These are phyloP conservation scores for Cherax destructor DNA, from an alignment of 1,140 invertebrate genomes.

Conservation along the genomic window DNA sequence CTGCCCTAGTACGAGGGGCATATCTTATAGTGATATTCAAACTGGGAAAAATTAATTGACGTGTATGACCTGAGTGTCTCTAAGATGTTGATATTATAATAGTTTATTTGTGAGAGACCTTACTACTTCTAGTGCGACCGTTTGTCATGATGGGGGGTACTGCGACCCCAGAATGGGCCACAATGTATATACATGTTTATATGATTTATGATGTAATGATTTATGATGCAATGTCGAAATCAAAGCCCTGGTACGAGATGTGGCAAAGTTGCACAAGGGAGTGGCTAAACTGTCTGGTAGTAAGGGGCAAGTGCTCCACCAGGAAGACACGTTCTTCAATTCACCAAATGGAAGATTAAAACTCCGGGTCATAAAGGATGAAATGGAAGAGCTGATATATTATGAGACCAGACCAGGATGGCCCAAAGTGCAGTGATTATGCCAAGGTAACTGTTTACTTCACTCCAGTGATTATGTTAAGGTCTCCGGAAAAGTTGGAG, in stretches of 20 bases:
- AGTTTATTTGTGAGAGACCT: too few relatives aligned
- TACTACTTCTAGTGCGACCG: too few relatives aligned
- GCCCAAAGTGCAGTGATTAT: constrained; percentile 58
- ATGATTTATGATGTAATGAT: too few relatives aligned
- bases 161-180: too few relatives aligned
- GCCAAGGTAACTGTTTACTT: constrained; percentile 32
- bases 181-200: too few relatives aligned
- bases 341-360: constrained; percentile 85
- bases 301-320: constrained; percentile 80
- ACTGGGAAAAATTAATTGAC: too few relatives aligned
- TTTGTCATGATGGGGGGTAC: too few relatives aligned
- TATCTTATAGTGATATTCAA: too few relatives aligned
- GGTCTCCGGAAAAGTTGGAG: constrained; percentile 12
- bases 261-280: constrained; percentile 77
- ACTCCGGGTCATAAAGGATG: constrained; percentile 75
- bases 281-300: constrained; percentile 79
- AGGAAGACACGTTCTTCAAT: constrained; percentile 88
- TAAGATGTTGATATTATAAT: too few relatives aligned
- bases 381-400: constrained; percentile 54
- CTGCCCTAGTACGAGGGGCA: too few relatives aligned
- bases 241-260: constrained; percentile 80
- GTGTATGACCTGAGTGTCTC: too few relatives aligned
- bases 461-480: too few relatives aligned
- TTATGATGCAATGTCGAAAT: constrained; percentile 82
- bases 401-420: constrained; percentile 58